These are phyloP conservation scores for Strongylocentrotus purpuratus DNA, from an alignment of 35 echinoderm and acorn worm genomes.

Conservation along the genomic window DNA sequence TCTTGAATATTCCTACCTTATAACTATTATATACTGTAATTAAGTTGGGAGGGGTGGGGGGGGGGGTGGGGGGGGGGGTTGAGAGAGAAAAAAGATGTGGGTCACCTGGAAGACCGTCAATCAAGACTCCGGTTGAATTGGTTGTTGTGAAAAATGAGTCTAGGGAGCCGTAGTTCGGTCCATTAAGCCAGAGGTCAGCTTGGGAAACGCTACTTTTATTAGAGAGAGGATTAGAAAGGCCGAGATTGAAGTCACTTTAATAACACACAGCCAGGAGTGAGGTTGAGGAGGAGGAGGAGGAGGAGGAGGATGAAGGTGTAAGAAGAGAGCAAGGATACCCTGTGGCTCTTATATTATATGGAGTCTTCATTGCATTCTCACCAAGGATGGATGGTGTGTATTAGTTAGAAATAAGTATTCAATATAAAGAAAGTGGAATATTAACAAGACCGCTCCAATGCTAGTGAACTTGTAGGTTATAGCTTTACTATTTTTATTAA, in stretches of 20 bases:
- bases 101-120: not conserved
- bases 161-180: not conserved
- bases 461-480: no score
- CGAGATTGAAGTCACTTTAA: not conserved
- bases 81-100: not conserved
- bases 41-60: not conserved
- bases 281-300: not conserved
- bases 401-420: not conserved
- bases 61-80: no score
- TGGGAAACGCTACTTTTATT: slow-evolving; percentile 3
- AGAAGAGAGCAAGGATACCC: not conserved
- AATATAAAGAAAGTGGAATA: not conserved
- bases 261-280: not conserved
- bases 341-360: not conserved
- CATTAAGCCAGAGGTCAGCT: slow-evolving; percentile 15
- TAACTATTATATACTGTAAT: not conserved
- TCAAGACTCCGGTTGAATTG: not conserved
- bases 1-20: not conserved
- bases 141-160: slow-evolving; percentile 12
- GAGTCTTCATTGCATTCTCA: not conserved
- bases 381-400: no score
- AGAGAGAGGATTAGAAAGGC: not conserved
- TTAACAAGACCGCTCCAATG: not conserved
- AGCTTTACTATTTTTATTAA: no score
- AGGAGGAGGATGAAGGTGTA: not conserved